Evolutionary conservation across 2,113 vertebrate species (phyloP), one percentile per base, ranked within the genome.

Genomic region (Nothobranchius furzeri): DNA sequence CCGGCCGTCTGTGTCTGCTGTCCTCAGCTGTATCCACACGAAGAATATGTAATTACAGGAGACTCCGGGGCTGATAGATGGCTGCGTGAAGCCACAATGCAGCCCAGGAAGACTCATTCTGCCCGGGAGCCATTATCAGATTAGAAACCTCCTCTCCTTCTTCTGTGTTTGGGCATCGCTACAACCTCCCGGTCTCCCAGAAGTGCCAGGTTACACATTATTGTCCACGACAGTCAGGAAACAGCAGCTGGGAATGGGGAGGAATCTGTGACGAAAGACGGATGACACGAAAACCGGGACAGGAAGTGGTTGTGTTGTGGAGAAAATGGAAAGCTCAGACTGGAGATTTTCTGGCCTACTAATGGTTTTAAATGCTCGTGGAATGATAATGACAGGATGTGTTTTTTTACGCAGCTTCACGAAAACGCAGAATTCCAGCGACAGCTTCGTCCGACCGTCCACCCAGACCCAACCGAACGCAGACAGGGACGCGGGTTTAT

Each of bases 21-120:
- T 43, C 48, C 54, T 53, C 64, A 6, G 57, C 30, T 75, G 65
- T 65, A 70, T 81, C 83, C 76, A 76, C 77, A 84, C 74, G 56
- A 87, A 66, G 79, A 85, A 87, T 83, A 85, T 87, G 84, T 88
- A 78, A 86, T 87, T 86, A 79, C 75, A 85, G 80, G 67, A 76
- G 79, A 79, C 76, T 49, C 51, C 12, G 50, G 66, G 78, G 70
- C 76, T 77, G 78, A 85, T 64, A 79, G 79, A 81, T 66, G 82
- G 73, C 56, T 73, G 75, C 75, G 78, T 42, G 70, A 64, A 82
- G 78, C 66, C 69, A 82, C 85, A 86, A 78, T 76, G 63, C 73
- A 60, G 65, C 47, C 50, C 68, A 64, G 70, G 68, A 84, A 75
- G 82, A 82, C 53, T 75, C 74, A 61, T 81, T 82, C 43, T 85